Base-by-base conservation (phyloP, 2,888 invertebrate genomes). In the Molorchus minor region DNA sequence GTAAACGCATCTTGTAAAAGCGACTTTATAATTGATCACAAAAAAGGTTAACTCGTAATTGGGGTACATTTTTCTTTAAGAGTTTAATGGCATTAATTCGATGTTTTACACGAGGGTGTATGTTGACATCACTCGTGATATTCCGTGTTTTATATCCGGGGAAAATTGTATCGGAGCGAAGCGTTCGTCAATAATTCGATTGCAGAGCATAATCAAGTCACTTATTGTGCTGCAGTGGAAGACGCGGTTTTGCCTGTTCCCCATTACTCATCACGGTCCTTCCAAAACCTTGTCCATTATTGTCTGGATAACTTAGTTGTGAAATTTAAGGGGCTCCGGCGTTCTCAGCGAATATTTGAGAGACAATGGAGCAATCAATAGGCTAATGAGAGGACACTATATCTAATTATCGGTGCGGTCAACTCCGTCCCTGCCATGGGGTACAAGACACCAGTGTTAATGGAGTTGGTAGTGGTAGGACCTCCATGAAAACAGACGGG, bases 331-430 rank as follows among this genome's bases (percentile, higher is more conserved):
- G 73, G 73, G 62, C 52, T 74, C 70, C 73, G 73, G 75, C 75
- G 75, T 75, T 72, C 70, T 62, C 66, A 62, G 65, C 61, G 69
- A 64, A 68, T 61, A 66, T 49, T 65, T 63, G 62, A 58, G 71
- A 81, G 81, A 82, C 81, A 82, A 82, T 82, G 73, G 79, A 72
- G 79, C 81, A 82, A 82, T 82, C 82, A 82, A 81, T 81, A 80
- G 77, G 79, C 79, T 80, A 81, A 81, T 81, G 80, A 81, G 80
- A 80, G 81, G 81, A 80, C 80, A 81, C 79, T 80, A 79, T 79
- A 81, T 72, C 69, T 64, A 71, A 72, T 72, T 72, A 72, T 67
- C 57, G 68, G 53, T 70, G 72, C 69, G 72, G 72, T 72, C 72
- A 72, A 65, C 68, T 64, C 72, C 73, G 71, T 75, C 76, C 73